Conservation (phyloP, 23 tunicate species). For the Trididemnum clinides region DNA sequence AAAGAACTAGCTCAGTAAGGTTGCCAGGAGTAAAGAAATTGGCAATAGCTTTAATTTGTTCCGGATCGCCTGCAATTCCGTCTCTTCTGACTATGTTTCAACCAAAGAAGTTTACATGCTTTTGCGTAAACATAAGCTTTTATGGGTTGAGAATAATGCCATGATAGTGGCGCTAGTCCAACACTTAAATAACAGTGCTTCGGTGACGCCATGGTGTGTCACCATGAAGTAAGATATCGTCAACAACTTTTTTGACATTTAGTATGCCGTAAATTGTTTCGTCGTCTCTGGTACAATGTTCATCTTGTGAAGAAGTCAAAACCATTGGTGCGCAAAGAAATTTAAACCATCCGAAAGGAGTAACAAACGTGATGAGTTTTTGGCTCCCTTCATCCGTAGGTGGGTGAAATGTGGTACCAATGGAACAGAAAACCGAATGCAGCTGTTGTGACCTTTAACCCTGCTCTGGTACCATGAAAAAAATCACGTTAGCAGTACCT, state of each 20-base stretch:
- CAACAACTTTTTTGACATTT: neutral
- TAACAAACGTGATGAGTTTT: too few species aligned
- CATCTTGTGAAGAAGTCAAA: neutral
- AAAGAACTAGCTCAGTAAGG: neutral
- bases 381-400: too few species aligned
- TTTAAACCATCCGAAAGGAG: too few species aligned
- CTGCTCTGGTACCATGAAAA: too few species aligned
- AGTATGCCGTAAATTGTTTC: neutral
- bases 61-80: too few species aligned
- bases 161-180: neutral
- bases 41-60: too few species aligned
- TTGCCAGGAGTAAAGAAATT: neutral
- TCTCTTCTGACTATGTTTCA: too few species aligned
- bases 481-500: too few species aligned
- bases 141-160: neutral
- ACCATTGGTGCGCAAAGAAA: neutral
- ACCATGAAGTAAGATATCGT: neutral
- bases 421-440: too few species aligned
- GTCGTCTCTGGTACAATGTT: neutral
- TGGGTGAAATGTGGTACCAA: too few species aligned
- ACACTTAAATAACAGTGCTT: neutral
- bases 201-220: neutral
- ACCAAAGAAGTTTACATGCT: too few species aligned
- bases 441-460: too few species aligned
- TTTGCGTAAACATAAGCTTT: neutral